These are phyloP conservation scores for Pomacea maculata DNA, from an alignment of 1,140 invertebrate genomes.

Conservation along the genomic window DNA sequence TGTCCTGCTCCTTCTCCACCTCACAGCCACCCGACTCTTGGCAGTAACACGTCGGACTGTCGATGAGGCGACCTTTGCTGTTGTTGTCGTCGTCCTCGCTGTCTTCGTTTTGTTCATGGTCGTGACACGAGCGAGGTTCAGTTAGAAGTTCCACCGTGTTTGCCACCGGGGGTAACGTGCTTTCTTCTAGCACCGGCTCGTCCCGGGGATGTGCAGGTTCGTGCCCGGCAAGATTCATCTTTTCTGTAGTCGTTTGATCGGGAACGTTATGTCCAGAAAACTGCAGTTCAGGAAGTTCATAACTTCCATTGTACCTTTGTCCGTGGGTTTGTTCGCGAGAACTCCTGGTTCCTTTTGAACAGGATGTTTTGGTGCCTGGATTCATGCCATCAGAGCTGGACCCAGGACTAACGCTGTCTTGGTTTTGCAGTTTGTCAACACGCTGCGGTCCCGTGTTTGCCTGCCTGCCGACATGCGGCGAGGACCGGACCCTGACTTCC, in stretches of 20 bases:
- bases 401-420: not conserved
- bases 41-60: not conserved
- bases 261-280: not conserved
- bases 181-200: conserved; percentile 11
- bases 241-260: not conserved
- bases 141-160: conserved; percentile 20
- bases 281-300: not conserved
- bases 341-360: not conserved
- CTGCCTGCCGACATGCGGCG: not conserved
- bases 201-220: not conserved
- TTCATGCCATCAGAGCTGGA: not conserved
- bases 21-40: not conserved
- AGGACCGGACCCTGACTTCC: conserved; percentile 8
- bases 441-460: not conserved
- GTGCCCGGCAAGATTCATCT: not conserved
- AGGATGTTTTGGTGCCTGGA: not conserved
- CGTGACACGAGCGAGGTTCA: conserved; percentile 10
- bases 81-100: not conserved
- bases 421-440: not conserved
- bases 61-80: not conserved
- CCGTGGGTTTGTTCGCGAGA: not conserved
- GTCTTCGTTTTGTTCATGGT: not conserved
- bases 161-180: conserved; percentile 16
- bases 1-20: not conserved
- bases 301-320: not conserved